Base-by-base conservation (phyloP, 2,113 vertebrate genomes). In the Tragelaphus imberbis region DNA sequence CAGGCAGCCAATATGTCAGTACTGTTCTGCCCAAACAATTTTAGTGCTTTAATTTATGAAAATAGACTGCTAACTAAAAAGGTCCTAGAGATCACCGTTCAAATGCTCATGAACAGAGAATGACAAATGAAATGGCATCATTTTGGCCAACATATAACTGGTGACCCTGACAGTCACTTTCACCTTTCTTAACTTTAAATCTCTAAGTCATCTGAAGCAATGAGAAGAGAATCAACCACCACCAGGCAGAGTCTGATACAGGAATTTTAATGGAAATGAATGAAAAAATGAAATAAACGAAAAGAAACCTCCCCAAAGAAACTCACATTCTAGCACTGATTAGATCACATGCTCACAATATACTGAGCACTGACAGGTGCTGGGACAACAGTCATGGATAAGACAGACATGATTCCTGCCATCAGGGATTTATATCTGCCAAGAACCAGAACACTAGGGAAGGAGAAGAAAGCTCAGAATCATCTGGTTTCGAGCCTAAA, bases 21-120 rank as follows among this genome's bases (percentile, higher is more conserved):
- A 25, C 80, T 91, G 25, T 88, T 77, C 23, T 85, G 27, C 56
- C 53, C 44, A 92, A 84, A 33, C 13, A 8, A 56, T 63, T 71
- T 40, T 11, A 44, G 79, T 88, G 27, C 6, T 90, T 96, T 90
- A 82, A 53, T 89, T 93, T 88, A 86, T 91, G 33, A 95, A 96
- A 97, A 47, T 40, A 63, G 0, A 63, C 3, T 30, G 7, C 23
- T 63, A 71, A 51, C 53, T 71, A 44, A 40, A 47, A 40, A 95
- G 25, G 86, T 30, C 21, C 40, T 77, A 14, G 85, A 84, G 49
- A 40, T 94, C 5, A 51, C 3, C 14, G 3, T 19, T 27, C 21
- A 86, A 63, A 44, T 40, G 49, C 27, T 51, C 19, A 36, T 27
- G 28, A n/a, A 36, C 15, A 87, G 7, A n/a, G 4, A 1, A 8